Conservation (phyloP, 1,140 invertebrate genomes). For the Apis mellifera region DNA sequence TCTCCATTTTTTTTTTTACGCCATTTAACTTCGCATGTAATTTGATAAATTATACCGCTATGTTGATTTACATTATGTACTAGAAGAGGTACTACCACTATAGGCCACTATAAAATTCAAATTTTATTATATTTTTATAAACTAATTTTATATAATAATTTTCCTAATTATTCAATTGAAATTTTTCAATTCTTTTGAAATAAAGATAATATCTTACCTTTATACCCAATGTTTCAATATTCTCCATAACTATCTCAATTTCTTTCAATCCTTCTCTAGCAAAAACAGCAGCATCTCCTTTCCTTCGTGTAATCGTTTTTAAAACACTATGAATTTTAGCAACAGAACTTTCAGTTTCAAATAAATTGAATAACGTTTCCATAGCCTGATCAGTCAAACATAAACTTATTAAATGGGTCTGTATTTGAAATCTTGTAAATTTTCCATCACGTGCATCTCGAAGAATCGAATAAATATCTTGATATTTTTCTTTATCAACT, state of each 20-base stretch:
- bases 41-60: slow-evolving; percentile 88
- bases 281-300: slow-evolving; percentile 84
- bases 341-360: slow-evolving; percentile 87
- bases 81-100: slow-evolving; percentile 84
- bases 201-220: slow-evolving; percentile 81
- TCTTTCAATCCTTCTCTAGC: slow-evolving; percentile 88
- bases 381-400: slow-evolving; percentile 88
- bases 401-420: slow-evolving; percentile 87
- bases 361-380: slow-evolving; percentile 85
- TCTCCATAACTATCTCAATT: slow-evolving; percentile 86
- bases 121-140: slow-evolving; percentile 4
- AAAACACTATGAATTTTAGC: slow-evolving; percentile 85
- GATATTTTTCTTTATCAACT: slow-evolving; percentile 88
- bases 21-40: slow-evolving; percentile 84
- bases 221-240: slow-evolving; percentile 87
- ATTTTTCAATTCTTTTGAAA: not conserved
- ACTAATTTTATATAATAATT: too few species aligned
- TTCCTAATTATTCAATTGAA: not conserved
- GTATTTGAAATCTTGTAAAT: slow-evolving; percentile 86
- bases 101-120: slow-evolving; percentile 81
- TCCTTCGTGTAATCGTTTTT: slow-evolving; percentile 84
- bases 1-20: slow-evolving; percentile 82
- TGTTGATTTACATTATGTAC: slow-evolving; percentile 86
- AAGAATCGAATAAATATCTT: slow-evolving; percentile 85
- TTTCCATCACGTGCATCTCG: slow-evolving; percentile 85